These are phyloP conservation scores for Drosophila dunni DNA, from an alignment of 1,140 invertebrate species.

Conservation along the genomic window DNA sequence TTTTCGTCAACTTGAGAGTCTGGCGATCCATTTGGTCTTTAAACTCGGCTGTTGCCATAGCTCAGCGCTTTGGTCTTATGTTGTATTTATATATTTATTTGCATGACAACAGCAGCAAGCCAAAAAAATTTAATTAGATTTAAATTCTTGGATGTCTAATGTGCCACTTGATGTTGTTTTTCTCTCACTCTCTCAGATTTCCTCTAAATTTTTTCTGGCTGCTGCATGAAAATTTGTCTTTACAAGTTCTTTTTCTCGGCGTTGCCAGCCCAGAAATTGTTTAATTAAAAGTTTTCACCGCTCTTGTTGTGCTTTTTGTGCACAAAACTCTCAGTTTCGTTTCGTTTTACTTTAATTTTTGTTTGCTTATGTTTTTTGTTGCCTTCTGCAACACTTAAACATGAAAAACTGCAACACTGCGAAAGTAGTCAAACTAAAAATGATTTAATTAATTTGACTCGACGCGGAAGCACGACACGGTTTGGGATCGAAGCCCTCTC, in stretches of 20 bases:
- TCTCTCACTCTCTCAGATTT: neutral
- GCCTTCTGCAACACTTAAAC: constrained; percentile 37
- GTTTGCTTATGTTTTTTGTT: constrained; percentile 14
- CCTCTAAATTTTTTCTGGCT: constrained; percentile 22
- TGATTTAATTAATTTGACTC: constrained; percentile 48
- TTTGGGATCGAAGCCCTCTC: neutral
- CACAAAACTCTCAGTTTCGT: constrained; percentile 46
- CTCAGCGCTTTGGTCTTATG: constrained; percentile 32
- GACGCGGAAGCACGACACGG: constrained; percentile 1
- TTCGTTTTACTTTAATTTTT: constrained; percentile 36
- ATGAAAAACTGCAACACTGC: constrained; percentile 14
- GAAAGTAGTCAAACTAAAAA: constrained; percentile 43
- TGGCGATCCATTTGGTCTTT: constrained; percentile 53
- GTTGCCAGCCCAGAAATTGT: constrained; percentile 74
- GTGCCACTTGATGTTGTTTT: constrained; percentile 39
- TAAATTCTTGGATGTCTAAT: constrained; percentile 74
- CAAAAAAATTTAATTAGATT: constrained; percentile 78
- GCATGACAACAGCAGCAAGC: constrained; percentile 71
- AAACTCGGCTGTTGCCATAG: constrained; percentile 73
- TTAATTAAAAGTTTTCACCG: constrained; percentile 78
- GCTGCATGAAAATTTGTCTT: constrained; percentile 68
- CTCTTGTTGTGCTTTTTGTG: constrained; percentile 57
- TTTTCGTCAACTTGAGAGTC: constrained; percentile 75
- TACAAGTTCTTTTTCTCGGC: constrained; percentile 54
- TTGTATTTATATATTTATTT: constrained; percentile 66